Evolutionary conservation across 2,113 vertebrate species (phyloP), one percentile per base, ranked within the genome.

Genomic region (Tenebrosternarchus preto): DNA sequence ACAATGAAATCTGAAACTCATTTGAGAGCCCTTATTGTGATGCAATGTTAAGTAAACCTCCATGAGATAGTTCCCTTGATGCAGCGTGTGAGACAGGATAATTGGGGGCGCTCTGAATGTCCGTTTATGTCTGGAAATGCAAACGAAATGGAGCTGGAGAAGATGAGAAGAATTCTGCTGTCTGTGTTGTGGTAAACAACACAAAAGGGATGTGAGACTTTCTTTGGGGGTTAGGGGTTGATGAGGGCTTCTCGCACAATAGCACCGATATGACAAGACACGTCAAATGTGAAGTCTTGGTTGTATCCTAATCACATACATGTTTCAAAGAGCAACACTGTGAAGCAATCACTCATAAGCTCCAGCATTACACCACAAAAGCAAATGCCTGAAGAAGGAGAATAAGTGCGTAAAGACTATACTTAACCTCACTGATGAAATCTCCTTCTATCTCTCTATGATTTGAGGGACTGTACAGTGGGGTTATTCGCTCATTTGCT

Each of bases 121-220:
- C 68, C 53, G 67, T 80, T 80, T 83, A 73, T 59, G 73, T 53
- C 55, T 73, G 74, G 39, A 81, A 59, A 77, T 67, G 78, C 73
- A 74, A 59, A 84, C 29, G 15, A 78, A 81, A 77, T 77, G 24
- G 66, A 77, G 53, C 25, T 43, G 27, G 50, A 25, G 69, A 73
- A 50, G 81, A 82, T 82, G 66, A 56, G 29, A 76, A 55, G 57
- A 60, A 72, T 72, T 69, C 73, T 11, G 31, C 67, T 73, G 59
- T 50, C 29, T 67, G 77, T 22, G 29, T 55, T 73, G 20, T 76
- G 46, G 82, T 61, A 69, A 74, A 79, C 70, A 78, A 68, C 53
- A 78, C 59, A 31, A 73, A 80, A 73, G 39, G 72, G 9, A 33
- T 43, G 5, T 55, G 43, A 56, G 27, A 50, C 22, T 64, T 53